These are phyloP conservation scores for Philereme vetulata DNA, from an alignment of 2,888 invertebrate species.

Conservation along the genomic window DNA sequence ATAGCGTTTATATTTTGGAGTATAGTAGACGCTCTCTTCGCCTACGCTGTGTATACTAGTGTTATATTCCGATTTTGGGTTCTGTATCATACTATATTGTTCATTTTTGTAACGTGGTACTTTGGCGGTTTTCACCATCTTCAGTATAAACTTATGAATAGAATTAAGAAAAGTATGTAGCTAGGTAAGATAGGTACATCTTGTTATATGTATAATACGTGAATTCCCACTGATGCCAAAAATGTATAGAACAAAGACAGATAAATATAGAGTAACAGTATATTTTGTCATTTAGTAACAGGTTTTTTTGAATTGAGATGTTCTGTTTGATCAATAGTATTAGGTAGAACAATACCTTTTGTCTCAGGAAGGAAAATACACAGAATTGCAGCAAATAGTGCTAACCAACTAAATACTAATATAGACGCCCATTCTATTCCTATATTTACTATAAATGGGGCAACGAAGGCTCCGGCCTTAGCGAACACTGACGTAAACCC, in stretches of 20 bases:
- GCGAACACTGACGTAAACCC: slow-evolving; percentile 88
- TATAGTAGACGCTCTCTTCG: slow-evolving; percentile 75
- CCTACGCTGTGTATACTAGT: slow-evolving; percentile 70
- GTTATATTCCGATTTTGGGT: slow-evolving; percentile 81
- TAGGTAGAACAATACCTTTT: slow-evolving; percentile 62
- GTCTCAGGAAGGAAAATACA: slow-evolving; percentile 74
- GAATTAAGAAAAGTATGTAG: slow-evolving; percentile 35
- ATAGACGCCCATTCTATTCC: slow-evolving; percentile 72
- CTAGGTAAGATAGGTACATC: slow-evolving; percentile 20
- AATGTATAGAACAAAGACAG: slow-evolving; percentile 14
- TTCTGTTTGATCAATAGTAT: slow-evolving; percentile 69
- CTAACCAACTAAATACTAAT: slow-evolving; percentile 62
- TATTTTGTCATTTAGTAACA: slow-evolving; percentile 9
- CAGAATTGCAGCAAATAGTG: slow-evolving; percentile 61
- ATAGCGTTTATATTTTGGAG: slow-evolving; percentile 87
- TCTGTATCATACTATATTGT: slow-evolving; percentile 78
- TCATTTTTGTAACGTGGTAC: slow-evolving; percentile 80
- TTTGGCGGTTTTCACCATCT: slow-evolving; percentile 85
- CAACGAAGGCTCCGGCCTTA: slow-evolving; percentile 86
- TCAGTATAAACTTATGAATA: slow-evolving; percentile 77
- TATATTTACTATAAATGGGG: slow-evolving; percentile 86
- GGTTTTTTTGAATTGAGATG: slow-evolving; percentile 17
- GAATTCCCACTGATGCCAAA: slow-evolving; percentile 61
- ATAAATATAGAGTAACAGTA: background rate
- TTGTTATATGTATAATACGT: slow-evolving; percentile 38